Base-by-base conservation (phyloP, 2,888 invertebrate genomes). In the Polia nebulosa region DNA sequence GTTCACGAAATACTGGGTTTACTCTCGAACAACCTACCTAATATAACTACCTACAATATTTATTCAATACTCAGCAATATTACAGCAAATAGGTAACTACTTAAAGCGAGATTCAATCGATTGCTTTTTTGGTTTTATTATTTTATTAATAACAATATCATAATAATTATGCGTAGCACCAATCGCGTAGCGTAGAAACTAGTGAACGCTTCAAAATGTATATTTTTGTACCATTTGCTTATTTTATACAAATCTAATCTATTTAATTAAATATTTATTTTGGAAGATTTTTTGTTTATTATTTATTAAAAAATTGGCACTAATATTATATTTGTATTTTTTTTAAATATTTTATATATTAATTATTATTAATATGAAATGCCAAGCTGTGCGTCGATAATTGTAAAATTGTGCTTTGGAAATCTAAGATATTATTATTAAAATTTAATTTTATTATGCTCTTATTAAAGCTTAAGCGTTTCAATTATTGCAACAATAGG, bases 101-200 rank as follows among this genome's bases (percentile, higher is more conserved):
- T 60, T 76, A 81, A 79, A 84, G 85, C 85, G 81, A 88, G 82
- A 87, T 85, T 85, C 73, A 76, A 78, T 76, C 15, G 51, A 84
- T 86, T 88, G 73, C 66, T 89, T 89, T 91, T 92, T 91, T 90
- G 89, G 88, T 90, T 86, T 83, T 67, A 69, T 61, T 72, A 67
- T 78, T 66, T 83, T 61, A 74, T 82, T 59, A 74, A 76, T 76
- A 81, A 78, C 78, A 78, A 63, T 78, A 76, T 85, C 76, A 74
- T 82, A 32, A 32, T 20, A 29, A 32, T 17, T 27, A 84, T 78
- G 86, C 90, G 77, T 89, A 90, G 90, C 92, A 91, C 91, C 90
- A 88, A 88, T 78, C 76, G 85, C 88, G 70, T 89, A 90, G 90
- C 89, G 85, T 89, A 88, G 56, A 69, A 77, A 68, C 25, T 72